phyloP scores from a whole-genome alignment of 1,140 invertebrate species.

The Colletes latitarsis region DNA sequence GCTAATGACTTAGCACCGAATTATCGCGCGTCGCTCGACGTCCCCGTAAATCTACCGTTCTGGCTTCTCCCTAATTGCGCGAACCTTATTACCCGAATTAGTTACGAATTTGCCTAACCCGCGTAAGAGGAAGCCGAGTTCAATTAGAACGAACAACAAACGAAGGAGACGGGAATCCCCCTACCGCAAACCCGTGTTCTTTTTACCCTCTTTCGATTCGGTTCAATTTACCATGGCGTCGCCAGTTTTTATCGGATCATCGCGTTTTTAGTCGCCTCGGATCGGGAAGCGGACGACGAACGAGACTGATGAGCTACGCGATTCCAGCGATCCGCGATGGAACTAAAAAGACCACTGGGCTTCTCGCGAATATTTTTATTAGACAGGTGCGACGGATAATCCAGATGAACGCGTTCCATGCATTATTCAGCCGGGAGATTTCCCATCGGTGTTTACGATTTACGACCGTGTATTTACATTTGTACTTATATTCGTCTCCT shows the following conservation, averaged over 20 bases:
- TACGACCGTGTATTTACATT: background rate
- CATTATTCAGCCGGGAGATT: slow-evolving; percentile 17
- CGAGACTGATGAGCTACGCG: background rate
- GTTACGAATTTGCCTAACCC: slow-evolving; percentile 32
- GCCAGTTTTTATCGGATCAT: background rate
- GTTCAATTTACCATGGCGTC: slow-evolving; percentile 1
- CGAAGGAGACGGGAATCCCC: no score
- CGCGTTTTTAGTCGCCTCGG: background rate
- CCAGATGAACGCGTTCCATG: background rate
- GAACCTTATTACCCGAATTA: slow-evolving; percentile 55
- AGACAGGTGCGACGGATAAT: slow-evolving; percentile 25
- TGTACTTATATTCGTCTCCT: background rate
- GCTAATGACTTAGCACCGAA: slow-evolving; percentile 67
- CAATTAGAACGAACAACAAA: background rate
- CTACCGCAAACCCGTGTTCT: no score
- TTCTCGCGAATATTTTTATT: slow-evolving; percentile 11
- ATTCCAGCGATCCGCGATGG: background rate
- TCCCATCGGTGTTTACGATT: slow-evolving; percentile 12
- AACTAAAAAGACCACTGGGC: background rate
- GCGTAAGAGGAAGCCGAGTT: background rate
- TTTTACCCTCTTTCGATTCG: background rate
- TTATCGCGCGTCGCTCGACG: slow-evolving; percentile 59
- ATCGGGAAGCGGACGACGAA: background rate
- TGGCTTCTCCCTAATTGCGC: slow-evolving; percentile 52
- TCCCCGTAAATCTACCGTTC: slow-evolving; percentile 58